A percentile compares a stretch with the other conserved stretches of the same genome.
Evolutionary conservation across 2,888 invertebrate genomes (phyloP).

Genomic region (Eulithis testata): DNA sequence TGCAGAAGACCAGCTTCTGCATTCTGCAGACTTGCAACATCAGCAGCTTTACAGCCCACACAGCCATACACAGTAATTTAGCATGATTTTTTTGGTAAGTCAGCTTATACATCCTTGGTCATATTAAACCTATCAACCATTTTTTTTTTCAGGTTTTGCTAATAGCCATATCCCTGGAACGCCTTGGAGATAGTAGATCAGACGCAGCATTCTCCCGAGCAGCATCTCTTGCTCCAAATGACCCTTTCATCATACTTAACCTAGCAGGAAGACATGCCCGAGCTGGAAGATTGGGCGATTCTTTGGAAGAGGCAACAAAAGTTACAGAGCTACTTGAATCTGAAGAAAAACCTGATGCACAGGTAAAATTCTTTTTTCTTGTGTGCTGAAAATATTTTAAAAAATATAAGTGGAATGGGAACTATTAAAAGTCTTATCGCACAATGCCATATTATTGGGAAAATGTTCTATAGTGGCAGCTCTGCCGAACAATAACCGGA

Average conservation of each 20-base stretch:
- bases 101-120: background rate
- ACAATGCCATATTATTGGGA: background rate
- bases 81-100: background rate
- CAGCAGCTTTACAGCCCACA: constrained; percentile 69
- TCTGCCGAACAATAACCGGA: constrained; percentile 5
- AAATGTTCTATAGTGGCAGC: constrained; percentile 7
- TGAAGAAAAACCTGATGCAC: constrained; percentile 60
- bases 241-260: constrained; percentile 69
- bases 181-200: constrained; percentile 67
- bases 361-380: constrained; percentile 48
- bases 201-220: constrained; percentile 72
- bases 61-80: constrained; percentile 67
- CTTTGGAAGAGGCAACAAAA: constrained; percentile 56
- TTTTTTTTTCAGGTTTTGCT: constrained; percentile 61
- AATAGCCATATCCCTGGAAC: constrained; percentile 72
- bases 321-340: constrained; percentile 55
- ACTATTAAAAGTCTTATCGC: too few species aligned
- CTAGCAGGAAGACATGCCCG: constrained; percentile 69
- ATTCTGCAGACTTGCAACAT: constrained; percentile 72
- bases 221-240: constrained; percentile 57
- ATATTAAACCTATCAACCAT: background rate
- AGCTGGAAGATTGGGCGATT: constrained; percentile 57
- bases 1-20: constrained; percentile 72
- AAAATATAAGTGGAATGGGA: too few species aligned
- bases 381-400: too few species aligned